phyloP scores from a whole-genome alignment of 1,140 invertebrate species.

The Leptinotarsa lineolata region DNA sequence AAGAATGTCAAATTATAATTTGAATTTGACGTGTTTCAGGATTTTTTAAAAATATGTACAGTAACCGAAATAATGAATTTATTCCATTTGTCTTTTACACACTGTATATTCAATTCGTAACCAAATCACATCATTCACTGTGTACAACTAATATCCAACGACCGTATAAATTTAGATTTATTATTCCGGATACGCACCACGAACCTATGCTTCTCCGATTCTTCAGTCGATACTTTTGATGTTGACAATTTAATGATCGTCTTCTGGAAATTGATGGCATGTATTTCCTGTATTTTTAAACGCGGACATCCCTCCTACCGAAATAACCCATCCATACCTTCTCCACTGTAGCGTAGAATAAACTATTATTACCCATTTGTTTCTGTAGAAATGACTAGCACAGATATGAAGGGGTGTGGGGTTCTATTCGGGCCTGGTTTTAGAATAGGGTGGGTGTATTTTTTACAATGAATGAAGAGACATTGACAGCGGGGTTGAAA shows the following conservation, averaged over 20 bases:
- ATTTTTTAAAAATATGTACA: too few species aligned
- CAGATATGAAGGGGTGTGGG: background rate
- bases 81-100: too few species aligned
- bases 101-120: too few species aligned
- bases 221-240: constrained; percentile 23
- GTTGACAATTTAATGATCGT: constrained; percentile 29
- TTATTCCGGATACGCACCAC: constrained; percentile 17
- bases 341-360: constrained; percentile 7
- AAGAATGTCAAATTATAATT: too few species aligned
- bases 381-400: background rate
- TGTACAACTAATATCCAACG: background rate
- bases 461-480: too few species aligned
- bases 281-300: constrained; percentile 22
- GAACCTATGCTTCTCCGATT: constrained; percentile 7
- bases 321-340: constrained; percentile 25
- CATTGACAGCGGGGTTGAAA: too few species aligned
- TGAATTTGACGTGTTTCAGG: too few species aligned
- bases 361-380: constrained; percentile 8
- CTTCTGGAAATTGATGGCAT: constrained; percentile 20
- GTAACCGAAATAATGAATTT: too few species aligned
- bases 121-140: background rate
- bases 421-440: background rate
- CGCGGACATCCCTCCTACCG: background rate
- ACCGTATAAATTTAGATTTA: constrained; percentile 10
- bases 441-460: too few species aligned